A percentile compares a stretch with the other conserved stretches of the same genome.
These are phyloP conservation scores for Nycticorax nycticorax DNA, from an alignment of 2,113 vertebrate species.

Conservation along the genomic window DNA sequence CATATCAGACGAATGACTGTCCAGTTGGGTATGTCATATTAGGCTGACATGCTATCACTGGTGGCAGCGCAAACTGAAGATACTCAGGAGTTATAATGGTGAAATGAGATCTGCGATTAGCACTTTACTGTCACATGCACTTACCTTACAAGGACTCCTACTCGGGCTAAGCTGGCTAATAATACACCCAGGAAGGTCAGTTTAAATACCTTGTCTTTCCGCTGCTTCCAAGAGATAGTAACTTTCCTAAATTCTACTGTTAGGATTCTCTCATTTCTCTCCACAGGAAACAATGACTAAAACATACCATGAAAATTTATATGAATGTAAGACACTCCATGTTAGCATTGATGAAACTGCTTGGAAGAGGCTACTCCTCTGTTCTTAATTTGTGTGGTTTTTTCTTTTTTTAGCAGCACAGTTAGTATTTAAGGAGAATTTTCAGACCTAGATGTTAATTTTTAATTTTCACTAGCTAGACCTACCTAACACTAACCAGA, in stretches of 20 bases:
- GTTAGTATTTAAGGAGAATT: not conserved
- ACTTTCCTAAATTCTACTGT: constrained; percentile 61
- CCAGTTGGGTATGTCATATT: not conserved
- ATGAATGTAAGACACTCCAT: not conserved
- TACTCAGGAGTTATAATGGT: not conserved
- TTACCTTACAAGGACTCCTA: constrained; percentile 84
- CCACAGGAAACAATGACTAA: not conserved
- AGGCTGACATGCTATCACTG: not conserved
- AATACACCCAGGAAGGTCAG: constrained; percentile 86
- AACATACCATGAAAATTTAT: not conserved
- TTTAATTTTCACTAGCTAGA: not conserved
- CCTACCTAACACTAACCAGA: not conserved
- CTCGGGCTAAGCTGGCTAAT: constrained; percentile 87
- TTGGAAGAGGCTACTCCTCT: not conserved
- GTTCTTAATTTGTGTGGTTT: not conserved
- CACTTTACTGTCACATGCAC: not conserved
- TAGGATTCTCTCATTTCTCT: not conserved
- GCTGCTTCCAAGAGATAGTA: constrained; percentile 85
- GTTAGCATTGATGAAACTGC: not conserved
- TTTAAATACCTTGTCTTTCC: constrained; percentile 85
- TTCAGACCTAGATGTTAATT: not conserved
- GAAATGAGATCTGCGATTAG: not conserved
- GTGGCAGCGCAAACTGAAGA: not conserved
- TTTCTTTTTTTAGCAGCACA: not conserved
- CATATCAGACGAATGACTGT: not conserved